Evolutionary conservation across 2,797 vertebrate species (phyloP), one percentile per base, ranked within the genome.

Genomic region (Aratinga solstitialis): DNA sequence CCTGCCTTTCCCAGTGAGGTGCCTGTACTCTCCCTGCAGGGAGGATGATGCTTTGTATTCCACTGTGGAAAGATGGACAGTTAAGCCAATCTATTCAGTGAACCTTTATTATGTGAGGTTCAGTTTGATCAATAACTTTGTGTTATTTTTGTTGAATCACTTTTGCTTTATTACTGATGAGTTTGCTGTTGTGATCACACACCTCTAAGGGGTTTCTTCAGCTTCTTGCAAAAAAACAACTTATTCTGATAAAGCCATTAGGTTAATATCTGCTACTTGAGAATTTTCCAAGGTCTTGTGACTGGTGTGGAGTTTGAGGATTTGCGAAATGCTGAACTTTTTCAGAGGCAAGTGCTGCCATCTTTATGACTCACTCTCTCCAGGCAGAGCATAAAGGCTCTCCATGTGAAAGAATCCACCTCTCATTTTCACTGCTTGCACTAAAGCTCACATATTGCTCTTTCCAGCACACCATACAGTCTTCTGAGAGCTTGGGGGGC

Each of bases 321-420:
- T 32, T 48, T 63, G 36, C 11, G 14, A 47, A 62, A 59, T 2
- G 0, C 29, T 79, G 48, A 74, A 40, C 14, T 17, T 47, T 82
- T 85, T 36, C 1, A 3, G 47, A 80, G 43, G 45, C 1, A 9
- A 76, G 6, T 1, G 1, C 43, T 78, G 38, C 36, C 1, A 4
- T 38, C 56, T 75, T 50, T 51, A 47, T 93, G 56, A 47, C 81
- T 66, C 85, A 6, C 4, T 84, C 45, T 78, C 40, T 91, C 30
- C 40, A 59, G 43, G 71, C 62, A 73, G 56, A 23, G 5, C 38
- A 42, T 38, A 15, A 48, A 94, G 27, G 9, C 27, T 63, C 51
- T 88, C 42, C 29, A 2, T 14, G 38, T 59, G 73, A 72, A 45
- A 63, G 42, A 87, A 75, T 51, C 32, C 32, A 67, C 18, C 34